Conservation (phyloP, 2,113 vertebrate species). For the Leucoraja erinaceus region DNA sequence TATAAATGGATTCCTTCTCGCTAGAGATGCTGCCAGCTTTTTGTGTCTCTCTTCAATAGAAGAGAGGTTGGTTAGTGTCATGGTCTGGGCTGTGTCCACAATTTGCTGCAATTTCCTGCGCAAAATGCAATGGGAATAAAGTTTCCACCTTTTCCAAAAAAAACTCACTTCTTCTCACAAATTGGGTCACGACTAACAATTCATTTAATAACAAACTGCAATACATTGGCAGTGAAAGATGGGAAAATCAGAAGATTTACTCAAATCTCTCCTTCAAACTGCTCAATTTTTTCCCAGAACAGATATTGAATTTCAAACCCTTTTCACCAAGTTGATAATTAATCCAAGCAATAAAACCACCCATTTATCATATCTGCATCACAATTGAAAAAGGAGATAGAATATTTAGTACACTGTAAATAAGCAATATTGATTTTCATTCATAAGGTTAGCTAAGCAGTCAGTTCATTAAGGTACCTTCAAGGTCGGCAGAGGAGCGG, state of each 20-base stretch:
- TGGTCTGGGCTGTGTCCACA: no score
- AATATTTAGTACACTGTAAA: neutral
- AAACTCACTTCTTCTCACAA: neutral
- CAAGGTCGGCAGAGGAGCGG: no score
- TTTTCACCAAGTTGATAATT: neutral
- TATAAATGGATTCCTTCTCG: no score
- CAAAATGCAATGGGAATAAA: neutral
- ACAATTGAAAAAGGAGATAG: no score
- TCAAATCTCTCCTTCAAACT: neutral
- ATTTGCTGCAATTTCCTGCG: no score
- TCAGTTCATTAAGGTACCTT: neutral
- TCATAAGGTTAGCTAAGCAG: neutral
- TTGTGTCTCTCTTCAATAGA: no score
- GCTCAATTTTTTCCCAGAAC: neutral
- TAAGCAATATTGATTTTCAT: neutral
- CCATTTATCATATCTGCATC: no score
- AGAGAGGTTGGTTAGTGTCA: no score
- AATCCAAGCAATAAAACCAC: neutral
- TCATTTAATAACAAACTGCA: neutral
- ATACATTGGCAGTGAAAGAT: neutral
- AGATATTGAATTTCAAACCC: neutral
- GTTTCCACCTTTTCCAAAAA: neutral
- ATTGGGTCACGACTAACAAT: neutral
- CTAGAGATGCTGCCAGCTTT: no score
- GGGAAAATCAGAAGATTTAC: neutral